Percentiles rank a stretch among this genome's conserved stretches.
These are phyloP conservation scores for Meloidogyne exigua DNA, from an alignment of 1,140 invertebrate species.

Conservation along the genomic window DNA sequence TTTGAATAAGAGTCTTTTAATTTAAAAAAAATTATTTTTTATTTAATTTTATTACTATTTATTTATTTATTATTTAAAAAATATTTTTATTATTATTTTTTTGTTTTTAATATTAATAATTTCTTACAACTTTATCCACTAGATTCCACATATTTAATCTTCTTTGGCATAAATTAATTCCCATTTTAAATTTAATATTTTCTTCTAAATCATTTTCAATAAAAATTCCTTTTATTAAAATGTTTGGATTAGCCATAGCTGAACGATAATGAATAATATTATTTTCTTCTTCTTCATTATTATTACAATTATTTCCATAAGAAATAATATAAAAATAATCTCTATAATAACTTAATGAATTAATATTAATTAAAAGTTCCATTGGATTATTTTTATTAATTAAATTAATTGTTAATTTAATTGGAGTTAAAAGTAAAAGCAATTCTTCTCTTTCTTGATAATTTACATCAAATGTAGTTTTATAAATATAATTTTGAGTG, in stretches of 20 bases:
- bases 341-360: not conserved
- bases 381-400: not conserved
- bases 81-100: not conserved
- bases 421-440: not conserved
- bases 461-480: not conserved
- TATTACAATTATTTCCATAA: not conserved
- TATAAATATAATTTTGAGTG: not conserved
- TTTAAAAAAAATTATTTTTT: not conserved
- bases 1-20: not conserved
- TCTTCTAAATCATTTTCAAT: not conserved
- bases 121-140: not conserved
- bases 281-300: not conserved
- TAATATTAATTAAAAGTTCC: not conserved
- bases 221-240: not conserved
- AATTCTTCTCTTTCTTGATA: not conserved
- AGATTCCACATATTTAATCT: not conserved
- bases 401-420: not conserved
- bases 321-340: not conserved
- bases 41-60: no score
- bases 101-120: not conserved
- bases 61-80: no score
- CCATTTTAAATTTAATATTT: not conserved
- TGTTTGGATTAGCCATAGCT: not conserved
- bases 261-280: not conserved
- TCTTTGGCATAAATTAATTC: not conserved